Base-by-base conservation (phyloP, 2,797 vertebrate genomes). In the Girardinus metallicus region DNA sequence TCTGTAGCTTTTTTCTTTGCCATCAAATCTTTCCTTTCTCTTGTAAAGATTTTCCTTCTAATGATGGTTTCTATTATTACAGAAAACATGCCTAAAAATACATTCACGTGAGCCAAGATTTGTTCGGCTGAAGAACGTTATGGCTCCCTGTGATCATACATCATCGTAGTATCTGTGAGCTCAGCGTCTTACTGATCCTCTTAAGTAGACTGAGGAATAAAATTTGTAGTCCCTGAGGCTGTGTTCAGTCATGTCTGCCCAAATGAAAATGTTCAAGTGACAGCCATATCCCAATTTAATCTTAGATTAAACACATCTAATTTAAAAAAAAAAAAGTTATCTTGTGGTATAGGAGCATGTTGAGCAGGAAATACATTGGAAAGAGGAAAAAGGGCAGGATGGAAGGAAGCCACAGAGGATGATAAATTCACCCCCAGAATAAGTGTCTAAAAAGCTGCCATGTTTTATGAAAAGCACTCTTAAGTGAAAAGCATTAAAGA, bases 401-500 rank as follows among this genome's bases (percentile, higher is more conserved):
- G 80, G 70, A 66, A 72, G 74, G 60, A 44, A 76, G 70, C 53
- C 75, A 75, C 2, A 0, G 83, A 80, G 68, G 80, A 89, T 86
- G 91, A 94, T 93, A 90, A 91, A 95, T 94, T 73, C 79, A 26
- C 81, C 64, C 29, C 76, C 60, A 55, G 87, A 91, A 85, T 89
- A 89, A 88, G 81, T 86, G 85, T 89, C 85, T 90, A 88, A 92
- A 92, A 92, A 92, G 83, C 91, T 93, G 92, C 87, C 92, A 90
- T 92, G 92, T 93, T 94, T 94, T 94, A 95, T 94, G 88, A 94
- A 95, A 94, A 83, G 84, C 90, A 87, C 88, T 89, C 91, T 91
- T 95, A 94, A 94, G 92, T 95, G 91, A 95, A 94, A 93, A 85
- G 88, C 94, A 95, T 95, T 94, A 94, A 95, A 93, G 89, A 90